These are phyloP conservation scores for Leptobrachium ailaonicum DNA, from an alignment of 2,113 vertebrate genomes.

Conservation along the genomic window DNA sequence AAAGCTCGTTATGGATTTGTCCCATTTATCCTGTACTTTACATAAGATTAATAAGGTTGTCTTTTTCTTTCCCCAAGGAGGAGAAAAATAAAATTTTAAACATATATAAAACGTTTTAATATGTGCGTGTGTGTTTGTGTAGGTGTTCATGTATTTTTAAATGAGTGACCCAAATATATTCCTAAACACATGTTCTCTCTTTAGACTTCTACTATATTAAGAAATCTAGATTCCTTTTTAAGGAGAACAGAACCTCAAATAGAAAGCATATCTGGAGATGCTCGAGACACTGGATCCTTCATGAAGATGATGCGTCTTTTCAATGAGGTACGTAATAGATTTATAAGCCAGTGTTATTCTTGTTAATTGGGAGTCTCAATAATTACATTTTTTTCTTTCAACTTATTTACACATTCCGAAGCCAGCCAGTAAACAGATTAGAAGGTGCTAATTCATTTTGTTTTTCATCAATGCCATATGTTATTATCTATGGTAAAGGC, in stretches of 20 bases:
- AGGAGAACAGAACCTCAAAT: conserved; percentile 46
- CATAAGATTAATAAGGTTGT: no score
- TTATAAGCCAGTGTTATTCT: not conserved
- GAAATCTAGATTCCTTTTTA: conserved; percentile 44
- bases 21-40: no score
- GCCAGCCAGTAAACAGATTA: no score
- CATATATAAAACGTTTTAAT: no score
- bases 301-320: conserved; percentile 48
- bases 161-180: no score
- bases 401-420: not conserved
- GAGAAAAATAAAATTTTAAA: no score
- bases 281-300: conserved; percentile 39
- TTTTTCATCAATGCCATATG: not conserved
- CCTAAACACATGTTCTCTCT: not conserved
- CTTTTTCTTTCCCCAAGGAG: no score
- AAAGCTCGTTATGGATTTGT: no score
- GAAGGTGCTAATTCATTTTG: not conserved
- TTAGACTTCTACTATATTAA: conserved; percentile 34
- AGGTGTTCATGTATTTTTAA: no score
- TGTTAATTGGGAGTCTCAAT: not conserved
- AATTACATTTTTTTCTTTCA: not conserved
- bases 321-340: conserved; percentile 27
- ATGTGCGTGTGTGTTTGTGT: no score
- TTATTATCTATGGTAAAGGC: not conserved
- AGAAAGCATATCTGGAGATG: conserved; percentile 47